Base-by-base conservation (phyloP, 2,888 invertebrate genomes). In the Pediacus dermestoides region DNA sequence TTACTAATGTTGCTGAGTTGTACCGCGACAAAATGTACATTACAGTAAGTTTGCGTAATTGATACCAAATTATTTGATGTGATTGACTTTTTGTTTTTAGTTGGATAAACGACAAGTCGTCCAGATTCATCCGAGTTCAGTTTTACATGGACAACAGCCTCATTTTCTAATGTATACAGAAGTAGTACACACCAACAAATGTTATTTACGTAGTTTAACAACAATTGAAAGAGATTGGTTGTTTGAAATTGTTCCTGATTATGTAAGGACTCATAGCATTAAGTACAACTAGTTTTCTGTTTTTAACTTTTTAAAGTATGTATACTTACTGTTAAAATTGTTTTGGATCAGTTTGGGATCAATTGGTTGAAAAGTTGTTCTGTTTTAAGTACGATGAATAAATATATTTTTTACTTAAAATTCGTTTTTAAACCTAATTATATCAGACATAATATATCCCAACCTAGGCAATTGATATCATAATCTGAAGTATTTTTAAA, bases 1-100 rank as follows among this genome's bases (percentile, higher is more conserved):
- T 86, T 64, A 85, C 84, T 63, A 93, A 93, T 70, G 77, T 89
- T 50, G 94, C 94, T 2, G 86, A 89, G 70, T 67, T 88, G 12
- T 72, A 83, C 53, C 78, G 77, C 34, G 85, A 86, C 53, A 81
- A 80, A 46, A 76, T 76, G 52, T 88, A 87, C 61, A 62, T 78
- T 39, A 81, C 82, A 34, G 78, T 85, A 67, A 73, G 74, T 28
- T 7, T 28, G 7, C 13, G 11, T 13, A 13, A 28, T 15, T 31
- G 14, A 8, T 14, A 31, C 4, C 10, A n/a, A 16, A 15, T 26
- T 26, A 34, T 25, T 23, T 4, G n/a, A n/a, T n/a, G n/a, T n/a
- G n/a, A n/a, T 21, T 28, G 8, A 18, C 6, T 18, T 37, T 52
- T 50, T 39, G 50, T 41, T 66, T 71, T 11, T 62, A 82, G 81